A percentile compares a stretch with the other conserved stretches of the same genome.
phyloP scores from a whole-genome alignment of 1,140 invertebrate species.

The Zaprionus nigranus region DNA sequence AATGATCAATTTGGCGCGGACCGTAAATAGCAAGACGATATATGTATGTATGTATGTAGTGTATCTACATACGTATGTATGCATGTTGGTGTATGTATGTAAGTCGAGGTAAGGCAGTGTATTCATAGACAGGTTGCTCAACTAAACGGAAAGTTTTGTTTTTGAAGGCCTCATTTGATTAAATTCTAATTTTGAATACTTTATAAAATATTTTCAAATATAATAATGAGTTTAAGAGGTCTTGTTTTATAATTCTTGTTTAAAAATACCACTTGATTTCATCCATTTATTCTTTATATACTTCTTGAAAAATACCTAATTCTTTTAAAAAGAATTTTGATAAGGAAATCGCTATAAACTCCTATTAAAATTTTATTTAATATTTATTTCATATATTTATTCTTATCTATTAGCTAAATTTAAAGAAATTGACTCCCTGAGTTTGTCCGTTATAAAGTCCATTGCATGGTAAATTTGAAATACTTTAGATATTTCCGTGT shows the following conservation, averaged over 20 bases:
- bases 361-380: too few species aligned
- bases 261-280: too few species aligned
- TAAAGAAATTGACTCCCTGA: not conserved
- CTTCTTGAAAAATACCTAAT: too few species aligned
- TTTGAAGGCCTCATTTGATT: not conserved
- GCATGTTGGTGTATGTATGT: not conserved
- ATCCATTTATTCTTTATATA: too few species aligned
- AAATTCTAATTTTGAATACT: not conserved
- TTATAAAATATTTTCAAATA: not conserved
- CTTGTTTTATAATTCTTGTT: too few species aligned
- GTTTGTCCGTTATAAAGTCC: not conserved
- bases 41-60: not conserved
- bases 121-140: not conserved
- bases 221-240: too few species aligned
- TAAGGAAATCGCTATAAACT: too few species aligned
- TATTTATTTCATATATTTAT: not conserved
- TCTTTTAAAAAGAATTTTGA: too few species aligned
- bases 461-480: too few species aligned
- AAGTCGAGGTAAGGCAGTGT: conserved; percentile 15
- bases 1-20: conserved; percentile 51
- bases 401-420: not conserved
- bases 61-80: not conserved
- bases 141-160: not conserved
- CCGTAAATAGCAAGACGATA: conserved; percentile 32
- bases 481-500: not conserved